Evolutionary conservation across 2,797 vertebrate genomes (phyloP), one percentile per base, ranked within the genome.

Genomic region (Myripristis jacobus): DNA sequence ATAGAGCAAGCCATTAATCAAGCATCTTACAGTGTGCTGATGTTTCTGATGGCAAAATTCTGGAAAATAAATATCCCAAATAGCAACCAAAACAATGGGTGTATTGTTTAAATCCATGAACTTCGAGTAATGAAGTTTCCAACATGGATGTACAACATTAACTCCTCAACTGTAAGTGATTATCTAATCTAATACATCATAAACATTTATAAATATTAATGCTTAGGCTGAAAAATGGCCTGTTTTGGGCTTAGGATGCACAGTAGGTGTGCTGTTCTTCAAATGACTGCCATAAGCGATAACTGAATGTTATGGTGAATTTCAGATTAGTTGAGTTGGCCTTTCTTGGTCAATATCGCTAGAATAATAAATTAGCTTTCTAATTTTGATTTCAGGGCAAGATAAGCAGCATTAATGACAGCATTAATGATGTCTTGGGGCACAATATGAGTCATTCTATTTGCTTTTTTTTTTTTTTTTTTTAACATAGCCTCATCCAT

Each of bases 341-440:
- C 75, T 70, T 79, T 56, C 58, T 63, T 66, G 84, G 83, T 89
- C 73, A 87, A 82, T 85, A 87, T 83, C 65, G 86, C 84, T 68
- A 70, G 79, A 88, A 86, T 88, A 87, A 85, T 82, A 82, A 73
- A 90, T 87, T 71, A 80, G 73, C 77, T 74, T 77, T 84, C 44
- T 70, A 83, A 75, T 78, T 79, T 66, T 73, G 48, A 85, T 76
- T 79, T 83, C 83, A 80, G 82, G 62, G 70, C 69, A 86, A 73
- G 27, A 61, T 72, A 41, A 79, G 57, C 66, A 54, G 73, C 65
- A 80, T 82, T 82, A 88, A 84, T 83, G 79, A 65, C 47, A 73
- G 52, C 65, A 56, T 82, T 86, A 90, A 91, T 87, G 81, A 89
- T 86, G 84, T 79, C 89, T 88, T 7, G 43, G 59, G 87, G 86